Evolutionary conservation across 2,113 vertebrate genomes (phyloP), one percentile per base, ranked within the genome.

Genomic region (Chascanopsetta lugubris): DNA sequence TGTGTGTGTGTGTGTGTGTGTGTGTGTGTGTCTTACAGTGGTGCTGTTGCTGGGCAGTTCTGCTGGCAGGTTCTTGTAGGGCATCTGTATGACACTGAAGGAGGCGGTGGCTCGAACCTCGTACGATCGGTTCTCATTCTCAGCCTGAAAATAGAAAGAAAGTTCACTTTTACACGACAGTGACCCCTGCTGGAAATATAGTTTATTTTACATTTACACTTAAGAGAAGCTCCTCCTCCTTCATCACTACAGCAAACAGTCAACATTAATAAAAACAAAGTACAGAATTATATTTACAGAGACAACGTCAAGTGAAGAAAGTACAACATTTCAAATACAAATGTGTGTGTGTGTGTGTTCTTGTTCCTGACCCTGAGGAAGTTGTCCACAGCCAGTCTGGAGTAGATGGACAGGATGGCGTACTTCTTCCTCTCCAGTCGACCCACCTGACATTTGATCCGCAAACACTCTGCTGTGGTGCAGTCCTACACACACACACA

Each of bases 71-170:
- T 96, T 97, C 88, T 96, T 98, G 54, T 99, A 99, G 0, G 97
- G 97, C 86, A 98, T 96, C 86, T 98, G 95, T 15, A 97, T 95
- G 62, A 98, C 96, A 2, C 2, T 95, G 91, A 98, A 98, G 2
- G 94, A 92, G 18, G 95, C 97, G 0, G 92, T 93, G 0, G 97
- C 96, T 50, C 91, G 95, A 32, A 98, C 87, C 58, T 90, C 86
- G 22, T 96, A 98, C 0, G 97, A 98, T 5, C 93, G 95, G 72
- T 99, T 99, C 90, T 96, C 95, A 66, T 95, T 95, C 88, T 97
- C 95, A 18, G 92, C 85, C 97, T 98, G 79, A 55, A 22, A 53
- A 20, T 6, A 45, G 12, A 45, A 21, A 43, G 2, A 43, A 20
- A 15, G n/a, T n/a, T n/a, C n/a, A n/a, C n/a, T n/a, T n/a, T n/a